Evolutionary conservation across 2,113 vertebrate genomes (phyloP).

Genomic region (Elachura formosa): DNA sequence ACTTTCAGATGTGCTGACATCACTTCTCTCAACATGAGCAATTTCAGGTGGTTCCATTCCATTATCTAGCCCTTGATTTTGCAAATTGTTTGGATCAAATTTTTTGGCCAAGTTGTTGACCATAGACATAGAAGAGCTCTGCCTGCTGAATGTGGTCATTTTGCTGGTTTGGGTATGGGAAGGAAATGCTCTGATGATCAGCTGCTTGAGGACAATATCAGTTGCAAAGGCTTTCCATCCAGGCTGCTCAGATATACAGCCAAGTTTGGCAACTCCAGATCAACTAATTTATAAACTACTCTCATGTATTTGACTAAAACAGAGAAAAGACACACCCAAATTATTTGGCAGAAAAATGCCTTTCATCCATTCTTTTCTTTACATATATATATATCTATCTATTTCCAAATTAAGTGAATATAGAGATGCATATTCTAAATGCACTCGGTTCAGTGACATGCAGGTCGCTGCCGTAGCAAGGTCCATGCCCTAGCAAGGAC

Average conservation of each 20-base stretch:
- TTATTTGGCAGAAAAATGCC: neutral
- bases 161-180: slow-evolving; percentile 30
- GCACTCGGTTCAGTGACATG: slow-evolving; percentile 64
- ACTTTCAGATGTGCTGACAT: slow-evolving; percentile 26
- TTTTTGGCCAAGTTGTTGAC: slow-evolving; percentile 82
- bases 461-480: neutral
- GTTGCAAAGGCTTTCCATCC: slow-evolving; percentile 39
- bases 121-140: slow-evolving; percentile 61
- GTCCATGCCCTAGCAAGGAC: slow-evolving; percentile 21
- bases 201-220: slow-evolving; percentile 54
- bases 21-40: slow-evolving; percentile 21
- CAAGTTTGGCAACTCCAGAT: slow-evolving; percentile 30
- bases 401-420: slow-evolving; percentile 13
- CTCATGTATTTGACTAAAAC: slow-evolving; percentile 11
- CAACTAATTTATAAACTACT: slow-evolving; percentile 1
- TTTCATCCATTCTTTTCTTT: neutral
- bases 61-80: slow-evolving; percentile 62
- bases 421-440: slow-evolving; percentile 69
- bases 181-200: slow-evolving; percentile 48
- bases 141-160: slow-evolving; percentile 60
- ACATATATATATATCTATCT: neutral
- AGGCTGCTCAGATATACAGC: slow-evolving; percentile 33
- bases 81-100: slow-evolving; percentile 76
- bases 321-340: neutral
- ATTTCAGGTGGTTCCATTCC: slow-evolving; percentile 34